Conservation (phyloP, 2,888 invertebrate species). For the Thymelicus sylvestris region DNA sequence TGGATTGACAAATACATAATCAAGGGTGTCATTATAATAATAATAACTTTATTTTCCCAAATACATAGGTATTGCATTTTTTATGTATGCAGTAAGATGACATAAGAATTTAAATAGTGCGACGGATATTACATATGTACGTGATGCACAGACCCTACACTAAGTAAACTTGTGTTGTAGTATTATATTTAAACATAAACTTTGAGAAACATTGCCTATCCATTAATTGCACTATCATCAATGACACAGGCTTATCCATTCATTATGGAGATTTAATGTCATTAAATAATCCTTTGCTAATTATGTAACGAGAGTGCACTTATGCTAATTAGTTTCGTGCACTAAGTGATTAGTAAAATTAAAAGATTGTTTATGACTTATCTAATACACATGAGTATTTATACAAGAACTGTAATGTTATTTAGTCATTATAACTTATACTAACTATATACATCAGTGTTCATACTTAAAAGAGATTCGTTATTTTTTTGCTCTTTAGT, state of each 20-base stretch:
- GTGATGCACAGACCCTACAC: no score
- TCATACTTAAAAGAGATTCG: neutral
- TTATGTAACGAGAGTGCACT: neutral
- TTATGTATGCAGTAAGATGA: no score
- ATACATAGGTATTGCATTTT: no score
- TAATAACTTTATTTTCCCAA: no score
- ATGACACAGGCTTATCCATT: constrained; percentile 11
- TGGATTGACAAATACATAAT: no score
- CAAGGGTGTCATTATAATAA: no score
- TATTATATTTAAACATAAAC: neutral
- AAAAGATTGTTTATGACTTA: no score
- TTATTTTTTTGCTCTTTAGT: neutral
- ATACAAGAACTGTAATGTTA: neutral
- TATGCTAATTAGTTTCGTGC: neutral
- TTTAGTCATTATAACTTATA: neutral
- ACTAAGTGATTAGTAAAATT: no score
- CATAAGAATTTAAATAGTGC: no score
- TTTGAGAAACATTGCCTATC: neutral
- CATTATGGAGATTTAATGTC: constrained; percentile 8
- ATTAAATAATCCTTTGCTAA: constrained; percentile 19
- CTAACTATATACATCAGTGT: neutral
- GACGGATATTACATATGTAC: no score
- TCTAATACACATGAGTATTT: no score
- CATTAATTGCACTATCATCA: constrained; percentile 7
- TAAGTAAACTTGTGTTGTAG: no score